Base-by-base conservation (phyloP, 2,888 invertebrate species). In the Thumatha senex region DNA sequence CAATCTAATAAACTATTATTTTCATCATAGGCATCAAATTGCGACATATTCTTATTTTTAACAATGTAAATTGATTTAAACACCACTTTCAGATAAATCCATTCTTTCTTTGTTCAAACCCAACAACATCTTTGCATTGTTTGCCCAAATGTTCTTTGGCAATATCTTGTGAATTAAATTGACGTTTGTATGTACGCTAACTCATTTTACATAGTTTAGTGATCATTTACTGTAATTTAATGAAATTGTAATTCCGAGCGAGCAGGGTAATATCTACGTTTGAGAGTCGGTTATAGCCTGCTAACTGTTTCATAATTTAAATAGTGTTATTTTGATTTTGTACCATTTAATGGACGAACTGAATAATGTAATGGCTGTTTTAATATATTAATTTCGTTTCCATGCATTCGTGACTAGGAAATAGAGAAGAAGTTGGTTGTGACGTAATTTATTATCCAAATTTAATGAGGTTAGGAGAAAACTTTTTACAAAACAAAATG, bases 61-160 rank as follows among this genome's bases (percentile, higher is more conserved):
- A 58, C 60, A 55, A 58, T 51, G 42, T 24, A 24, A 45, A 40
- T 45, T 12, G n/a, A 9, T 10, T 38, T 45, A 40, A 49, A 29
- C 15, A 39, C n/a, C 34, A 12, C 49, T 35, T 44, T 35, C 12
- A 35, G 40, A 34, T 10, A 9, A 24, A 39, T 2, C 8, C 30
- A 24, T 18, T 40, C 12, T 40, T 24, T 40, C 30, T 29, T 46
- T 46, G 35, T 35, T 44, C 39, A 48, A 5, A 24, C 18, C 34
- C 45, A 52, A 63, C 63, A 55, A 67, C 38, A 49, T 40, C 18
- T 42, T 45, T 54, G 48, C 35, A 58, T 40, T 47, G 12, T 51
- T 24, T 24, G 18, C 14, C 13, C 36, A 14, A 13, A 14, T 2
- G 18, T 24, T 24, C 18, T 24, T 24, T 24, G 18, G 18, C 18